Evolutionary conservation across 2,888 invertebrate species (phyloP).

Genomic region (Agrotis clavis): DNA sequence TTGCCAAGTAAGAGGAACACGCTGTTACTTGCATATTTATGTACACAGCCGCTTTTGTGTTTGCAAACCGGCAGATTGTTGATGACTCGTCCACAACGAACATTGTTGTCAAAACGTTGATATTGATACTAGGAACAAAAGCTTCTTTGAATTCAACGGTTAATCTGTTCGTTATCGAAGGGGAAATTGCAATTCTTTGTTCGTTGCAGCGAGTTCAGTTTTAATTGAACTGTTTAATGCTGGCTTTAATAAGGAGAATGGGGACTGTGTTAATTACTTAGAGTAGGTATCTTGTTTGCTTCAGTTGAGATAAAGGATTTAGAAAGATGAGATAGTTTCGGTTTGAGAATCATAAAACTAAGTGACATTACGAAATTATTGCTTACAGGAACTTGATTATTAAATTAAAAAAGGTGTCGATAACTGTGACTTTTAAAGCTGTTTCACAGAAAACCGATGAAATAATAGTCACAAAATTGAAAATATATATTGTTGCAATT

Average conservation of each 20-base stretch:
- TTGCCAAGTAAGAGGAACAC: slow-evolving; percentile 22
- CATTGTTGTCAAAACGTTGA: slow-evolving; percentile 54
- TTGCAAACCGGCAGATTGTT: slow-evolving; percentile 31
- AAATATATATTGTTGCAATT: too few relatives aligned
- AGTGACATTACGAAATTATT: too few relatives aligned
- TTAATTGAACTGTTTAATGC: slow-evolving; percentile 8
- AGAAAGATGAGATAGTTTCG: too few relatives aligned
- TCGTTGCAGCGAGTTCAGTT: slow-evolving; percentile 19
- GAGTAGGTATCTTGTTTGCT: background rate
- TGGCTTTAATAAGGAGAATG: background rate
- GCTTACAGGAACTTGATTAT: too few relatives aligned
- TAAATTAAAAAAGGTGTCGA: too few relatives aligned
- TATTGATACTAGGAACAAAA: slow-evolving; percentile 48
- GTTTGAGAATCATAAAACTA: too few relatives aligned
- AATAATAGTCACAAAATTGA: background rate
- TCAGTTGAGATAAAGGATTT: background rate
- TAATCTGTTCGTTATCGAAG: slow-evolving; percentile 33
- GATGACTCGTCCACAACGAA: slow-evolving; percentile 50
- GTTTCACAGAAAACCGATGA: background rate
- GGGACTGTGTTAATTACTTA: slow-evolving; percentile 1
- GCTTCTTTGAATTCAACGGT: slow-evolving; percentile 39
- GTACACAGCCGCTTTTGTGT: slow-evolving; percentile 36
- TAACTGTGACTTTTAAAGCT: too few relatives aligned
- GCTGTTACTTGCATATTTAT: slow-evolving; percentile 18
- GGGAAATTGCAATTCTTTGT: slow-evolving; percentile 38